Conservation (phyloP, 2,888 invertebrate species). For the Polia nebulosa region DNA sequence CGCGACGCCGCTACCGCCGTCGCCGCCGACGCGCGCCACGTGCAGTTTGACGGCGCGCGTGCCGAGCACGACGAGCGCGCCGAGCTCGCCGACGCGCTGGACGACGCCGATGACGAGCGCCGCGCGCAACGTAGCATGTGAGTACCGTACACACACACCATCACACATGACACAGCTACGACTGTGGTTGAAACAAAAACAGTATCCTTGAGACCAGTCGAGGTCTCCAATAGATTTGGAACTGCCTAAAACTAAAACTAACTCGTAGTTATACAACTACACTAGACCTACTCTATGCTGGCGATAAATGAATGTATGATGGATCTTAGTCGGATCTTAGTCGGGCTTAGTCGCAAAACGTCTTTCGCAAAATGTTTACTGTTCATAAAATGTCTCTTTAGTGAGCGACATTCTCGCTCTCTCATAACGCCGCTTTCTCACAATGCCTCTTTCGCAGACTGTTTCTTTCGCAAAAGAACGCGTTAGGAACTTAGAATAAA, state of each 20-base stretch:
- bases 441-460: too few species aligned
- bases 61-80: constrained; percentile 56
- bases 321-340: too few species aligned
- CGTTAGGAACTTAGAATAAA: too few species aligned
- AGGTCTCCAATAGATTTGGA: not conserved
- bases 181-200: not conserved
- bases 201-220: not conserved
- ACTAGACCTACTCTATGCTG: too few species aligned
- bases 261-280: too few species aligned
- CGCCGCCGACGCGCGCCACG: constrained; percentile 78
- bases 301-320: too few species aligned
- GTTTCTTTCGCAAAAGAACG: too few species aligned
- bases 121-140: constrained; percentile 77
- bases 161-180: not conserved
- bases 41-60: constrained; percentile 78
- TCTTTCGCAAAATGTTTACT: too few species aligned
- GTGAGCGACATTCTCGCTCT: too few species aligned
- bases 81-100: constrained; percentile 76
- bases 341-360: too few species aligned
- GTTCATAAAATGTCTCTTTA: too few species aligned
- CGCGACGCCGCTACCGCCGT: constrained; percentile 76
- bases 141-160: constrained; percentile 60
- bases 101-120: constrained; percentile 78
- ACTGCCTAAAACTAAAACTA: not conserved
- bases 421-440: too few species aligned